Percentiles rank a stretch among this genome's conserved stretches.
Conservation (phyloP, 2,113 vertebrate species). For the Leiothrix lutea region DNA sequence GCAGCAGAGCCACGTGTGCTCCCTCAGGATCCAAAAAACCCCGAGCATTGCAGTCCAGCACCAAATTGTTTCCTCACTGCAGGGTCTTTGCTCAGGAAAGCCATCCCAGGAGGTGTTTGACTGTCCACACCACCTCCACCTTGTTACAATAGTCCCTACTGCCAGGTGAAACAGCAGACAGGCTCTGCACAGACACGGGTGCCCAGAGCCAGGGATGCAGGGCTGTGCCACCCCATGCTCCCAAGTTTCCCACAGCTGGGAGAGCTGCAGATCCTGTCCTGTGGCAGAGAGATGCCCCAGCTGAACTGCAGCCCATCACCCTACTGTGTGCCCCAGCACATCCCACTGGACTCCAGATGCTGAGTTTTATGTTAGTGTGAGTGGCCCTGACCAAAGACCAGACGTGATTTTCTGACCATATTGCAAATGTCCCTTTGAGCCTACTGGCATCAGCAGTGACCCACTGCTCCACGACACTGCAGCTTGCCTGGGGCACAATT, state of each 20-base stretch:
- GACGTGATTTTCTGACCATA: background rate
- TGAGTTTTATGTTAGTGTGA: background rate
- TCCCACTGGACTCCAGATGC: background rate
- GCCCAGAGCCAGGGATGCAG: background rate
- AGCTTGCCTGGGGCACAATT: background rate
- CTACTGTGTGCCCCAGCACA: background rate
- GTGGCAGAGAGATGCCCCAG: background rate
- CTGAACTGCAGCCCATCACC: background rate
- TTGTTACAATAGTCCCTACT: background rate
- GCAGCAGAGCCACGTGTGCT: background rate
- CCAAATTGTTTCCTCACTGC: background rate
- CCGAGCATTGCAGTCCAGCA: background rate
- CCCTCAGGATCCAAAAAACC: background rate
- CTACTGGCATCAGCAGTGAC: background rate
- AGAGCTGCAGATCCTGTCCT: background rate
- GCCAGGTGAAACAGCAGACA: background rate
- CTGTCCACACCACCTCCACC: background rate
- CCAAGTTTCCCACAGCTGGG: background rate
- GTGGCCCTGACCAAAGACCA: background rate
- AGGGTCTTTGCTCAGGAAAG: background rate
- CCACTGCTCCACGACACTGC: background rate
- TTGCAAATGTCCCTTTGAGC: background rate
- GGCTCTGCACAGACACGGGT: accelerated
- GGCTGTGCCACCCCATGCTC: background rate
- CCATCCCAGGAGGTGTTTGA: background rate